phyloP scores from a whole-genome alignment of 2,888 invertebrate species.

The Hyposoter didymator region DNA sequence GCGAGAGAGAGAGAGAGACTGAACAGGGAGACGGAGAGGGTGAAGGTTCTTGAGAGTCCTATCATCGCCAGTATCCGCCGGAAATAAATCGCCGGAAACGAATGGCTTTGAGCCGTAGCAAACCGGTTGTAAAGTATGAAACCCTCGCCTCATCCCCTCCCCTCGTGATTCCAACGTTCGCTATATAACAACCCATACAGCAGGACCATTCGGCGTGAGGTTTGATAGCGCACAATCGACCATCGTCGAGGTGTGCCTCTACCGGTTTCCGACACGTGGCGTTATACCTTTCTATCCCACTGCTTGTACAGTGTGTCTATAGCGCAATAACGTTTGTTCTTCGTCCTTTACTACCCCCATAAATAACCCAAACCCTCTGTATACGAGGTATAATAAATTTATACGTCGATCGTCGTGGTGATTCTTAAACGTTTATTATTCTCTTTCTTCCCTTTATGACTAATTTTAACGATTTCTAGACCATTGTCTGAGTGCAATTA shows the following conservation, averaged over 20 bases:
- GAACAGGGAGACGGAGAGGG: neutral
- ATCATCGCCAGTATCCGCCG: slow-evolving; percentile 66
- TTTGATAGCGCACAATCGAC: slow-evolving; percentile 53
- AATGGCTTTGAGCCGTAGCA: slow-evolving; percentile 66
- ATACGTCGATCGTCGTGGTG: slow-evolving; percentile 41
- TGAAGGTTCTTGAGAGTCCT: slow-evolving; percentile 55
- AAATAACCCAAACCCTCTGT: slow-evolving; percentile 29
- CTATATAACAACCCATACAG: slow-evolving; percentile 28
- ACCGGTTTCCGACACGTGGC: slow-evolving; percentile 4
- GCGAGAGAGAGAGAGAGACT: neutral
- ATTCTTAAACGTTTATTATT: slow-evolving; percentile 38
- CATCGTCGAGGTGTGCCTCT: slow-evolving; percentile 31
- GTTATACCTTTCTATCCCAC: slow-evolving; percentile 10
- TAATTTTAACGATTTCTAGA: neutral
- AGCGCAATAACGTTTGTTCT: slow-evolving; percentile 40
- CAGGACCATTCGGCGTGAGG: slow-evolving; percentile 39
- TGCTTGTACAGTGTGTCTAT: slow-evolving; percentile 25
- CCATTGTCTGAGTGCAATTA: neutral
- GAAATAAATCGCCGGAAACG: slow-evolving; percentile 72
- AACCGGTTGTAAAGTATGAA: slow-evolving; percentile 63
- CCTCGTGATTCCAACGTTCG: slow-evolving; percentile 21
- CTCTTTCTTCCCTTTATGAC: slow-evolving; percentile 7
- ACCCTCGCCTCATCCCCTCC: slow-evolving; percentile 15
- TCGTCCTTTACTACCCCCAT: slow-evolving; percentile 41
- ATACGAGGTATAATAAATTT: slow-evolving; percentile 48